Conservation (phyloP, 2,888 invertebrate genomes). For the Herminia tarsipennalis region DNA sequence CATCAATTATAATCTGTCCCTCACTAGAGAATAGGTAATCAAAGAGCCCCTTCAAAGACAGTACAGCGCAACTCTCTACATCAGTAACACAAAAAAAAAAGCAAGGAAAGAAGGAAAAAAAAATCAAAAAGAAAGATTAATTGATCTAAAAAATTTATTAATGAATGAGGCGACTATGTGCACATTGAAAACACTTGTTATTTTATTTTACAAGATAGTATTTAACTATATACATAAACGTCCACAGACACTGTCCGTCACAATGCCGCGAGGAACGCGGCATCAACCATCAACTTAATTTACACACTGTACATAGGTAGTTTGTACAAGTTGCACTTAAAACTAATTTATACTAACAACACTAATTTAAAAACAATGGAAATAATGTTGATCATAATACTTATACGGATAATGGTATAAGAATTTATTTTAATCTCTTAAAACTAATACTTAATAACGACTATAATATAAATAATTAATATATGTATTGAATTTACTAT, state of each 20-base stretch:
- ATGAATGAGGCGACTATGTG: conserved; percentile 86
- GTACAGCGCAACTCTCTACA: too few relatives aligned
- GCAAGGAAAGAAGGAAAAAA: conserved; percentile 36
- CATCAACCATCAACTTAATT: conserved; percentile 50
- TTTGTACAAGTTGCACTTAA: conserved; percentile 81
- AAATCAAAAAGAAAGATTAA: conserved; percentile 64
- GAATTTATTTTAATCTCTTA: conserved; percentile 75
- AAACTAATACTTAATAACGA: conserved; percentile 67
- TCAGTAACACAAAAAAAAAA: conserved; percentile 2
- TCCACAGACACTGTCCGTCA: conserved; percentile 54
- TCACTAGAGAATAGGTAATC: too few relatives aligned
- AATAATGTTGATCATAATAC: conserved; percentile 83
- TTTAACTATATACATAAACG: conserved; percentile 79
- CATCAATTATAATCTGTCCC: too few relatives aligned
- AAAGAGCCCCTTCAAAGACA: too few relatives aligned
- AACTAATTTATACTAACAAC: conserved; percentile 63
- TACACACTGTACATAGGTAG: conserved; percentile 80
- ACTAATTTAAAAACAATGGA: conserved; percentile 78
- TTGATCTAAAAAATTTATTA: conserved; percentile 85
- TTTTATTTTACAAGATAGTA: conserved; percentile 78
- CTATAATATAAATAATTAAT: conserved; percentile 75
- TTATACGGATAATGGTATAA: conserved; percentile 82
- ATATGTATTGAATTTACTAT: conserved; percentile 67
- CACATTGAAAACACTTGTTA: conserved; percentile 84
- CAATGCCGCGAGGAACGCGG: conserved; percentile 41